Evolutionary conservation across 37 sponge, comb jelly and placozoan genomes (phyloP).

Genomic region (Crambe crambe): DNA sequence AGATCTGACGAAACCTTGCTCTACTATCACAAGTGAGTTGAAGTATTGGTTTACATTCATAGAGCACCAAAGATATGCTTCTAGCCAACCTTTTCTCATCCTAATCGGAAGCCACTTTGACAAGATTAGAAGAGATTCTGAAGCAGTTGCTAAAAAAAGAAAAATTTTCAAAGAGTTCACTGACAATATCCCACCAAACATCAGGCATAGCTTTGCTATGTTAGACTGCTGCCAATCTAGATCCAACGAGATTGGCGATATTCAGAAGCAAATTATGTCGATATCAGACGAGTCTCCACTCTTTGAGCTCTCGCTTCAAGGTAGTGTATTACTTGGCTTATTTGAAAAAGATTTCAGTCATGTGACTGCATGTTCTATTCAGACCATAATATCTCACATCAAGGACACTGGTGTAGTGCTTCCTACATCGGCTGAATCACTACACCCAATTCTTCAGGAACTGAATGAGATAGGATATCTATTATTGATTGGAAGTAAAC

Average conservation of each 20-base stretch:
- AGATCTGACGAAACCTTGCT: conserved; percentile 27
- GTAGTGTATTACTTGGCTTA: neutral
- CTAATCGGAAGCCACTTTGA: conserved; percentile 32
- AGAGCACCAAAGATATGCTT: neutral
- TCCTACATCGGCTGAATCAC: neutral
- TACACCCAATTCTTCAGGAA: neutral
- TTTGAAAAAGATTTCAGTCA: conserved; percentile 12
- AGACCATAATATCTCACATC: neutral
- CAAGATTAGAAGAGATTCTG: neutral
- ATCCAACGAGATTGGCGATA: neutral
- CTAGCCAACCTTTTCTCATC: neutral
- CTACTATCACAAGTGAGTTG: neutral
- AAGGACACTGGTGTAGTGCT: neutral
- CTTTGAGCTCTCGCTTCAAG: conserved; percentile 3
- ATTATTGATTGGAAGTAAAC: conserved; percentile 2
- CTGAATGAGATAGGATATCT: conserved; percentile 6
- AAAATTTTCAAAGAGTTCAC: neutral
- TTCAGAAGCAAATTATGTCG: neutral
- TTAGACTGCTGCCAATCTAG: neutral
- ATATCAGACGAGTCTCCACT: neutral
- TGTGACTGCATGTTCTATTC: conserved; percentile 1
- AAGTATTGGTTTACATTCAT: conserved; percentile 38
- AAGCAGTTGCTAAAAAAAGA: too few species aligned
- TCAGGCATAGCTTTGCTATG: neutral
- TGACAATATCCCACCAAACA: too few species aligned